Percentiles rank a stretch among this genome's conserved stretches.
Conservation (phyloP, 2,888 invertebrate genomes). For the Taphrorychus bicolor region DNA sequence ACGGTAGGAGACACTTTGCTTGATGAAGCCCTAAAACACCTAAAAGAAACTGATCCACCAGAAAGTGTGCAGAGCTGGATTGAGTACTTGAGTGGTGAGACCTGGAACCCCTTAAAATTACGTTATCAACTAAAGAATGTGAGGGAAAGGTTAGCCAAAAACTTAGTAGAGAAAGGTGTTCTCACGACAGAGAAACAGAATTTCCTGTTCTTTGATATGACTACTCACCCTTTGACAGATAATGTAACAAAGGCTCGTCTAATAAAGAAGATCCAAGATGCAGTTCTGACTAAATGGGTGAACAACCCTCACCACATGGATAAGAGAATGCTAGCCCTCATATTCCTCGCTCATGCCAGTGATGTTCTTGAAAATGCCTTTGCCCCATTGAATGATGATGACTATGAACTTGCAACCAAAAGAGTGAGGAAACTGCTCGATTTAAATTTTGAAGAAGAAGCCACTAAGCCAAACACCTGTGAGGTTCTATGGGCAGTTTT, state of each 20-base stretch:
- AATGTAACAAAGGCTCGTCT: conserved; percentile 93
- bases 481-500: conserved; percentile 99
- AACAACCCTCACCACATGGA: conserved; percentile 98
- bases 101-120: conserved; percentile 99
- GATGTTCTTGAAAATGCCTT: conserved; percentile 99
- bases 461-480: conserved; percentile 87
- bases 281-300: conserved; percentile 94
- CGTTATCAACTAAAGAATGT: conserved; percentile 99
- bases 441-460: conserved; percentile 95
- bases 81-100: conserved; percentile 99
- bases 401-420: conserved; percentile 98
- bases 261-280: conserved; percentile 99
- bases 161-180: conserved; percentile 98
- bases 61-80: conserved; percentile 99
- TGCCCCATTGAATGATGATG: conserved; percentile 95
- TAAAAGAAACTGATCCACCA: conserved; percentile 97
- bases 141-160: conserved; percentile 97
- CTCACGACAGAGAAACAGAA: conserved; percentile 99
- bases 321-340: conserved; percentile 89
- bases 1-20: conserved; percentile 97
- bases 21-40: conserved; percentile 94
- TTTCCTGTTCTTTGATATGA: conserved; percentile 99
- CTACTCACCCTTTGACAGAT: conserved; percentile 98
- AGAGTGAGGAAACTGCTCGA: conserved; percentile 95
- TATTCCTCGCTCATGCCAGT: conserved; percentile 96